Base-by-base conservation (phyloP, 2,797 vertebrate species). In the Myotis pilosus region DNA sequence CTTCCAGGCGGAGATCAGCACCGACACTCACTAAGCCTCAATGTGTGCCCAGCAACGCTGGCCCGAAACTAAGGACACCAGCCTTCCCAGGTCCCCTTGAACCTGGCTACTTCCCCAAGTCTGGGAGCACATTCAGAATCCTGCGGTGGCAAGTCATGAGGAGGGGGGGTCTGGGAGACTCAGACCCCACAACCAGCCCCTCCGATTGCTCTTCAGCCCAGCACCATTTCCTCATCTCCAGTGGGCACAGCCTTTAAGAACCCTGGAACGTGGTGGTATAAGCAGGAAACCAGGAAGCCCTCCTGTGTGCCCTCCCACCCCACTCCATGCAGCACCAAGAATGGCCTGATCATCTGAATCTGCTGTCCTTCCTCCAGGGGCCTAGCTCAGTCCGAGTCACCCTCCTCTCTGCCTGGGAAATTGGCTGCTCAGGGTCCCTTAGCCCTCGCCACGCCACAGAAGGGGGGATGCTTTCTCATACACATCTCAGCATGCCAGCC, bases 241-340 rank as follows among this genome's bases (percentile, higher is more conserved):
- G 30, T 7, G 4, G 5, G 47, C 66, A 86, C 33, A 85, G 17
- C 0, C 47, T 64, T 72, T 36, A 5, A 64, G 64, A 30, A 90
- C 10, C 16, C 1, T 0, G 4, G 12, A 17, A 12, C 20, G 6
- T 22, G 11, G 15, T 33, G 16, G 28, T 49, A 80, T 6, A 47
- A 68, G 11, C 23, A 53, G 36, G 36, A 47, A 91, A 5, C 13
- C 7, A 38, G 22, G 30, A 55, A 94, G 5, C 86, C 72, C 30
- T 72, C 36, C 49, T 78, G 62, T 1, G 1, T 8, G 6, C 17
- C 44, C 23, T 28, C 55, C 3, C 10, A 30, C 23, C 16, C 2
- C 19, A 51, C 19, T 76, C 13, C 22, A 36, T 30, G 2, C 15
- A 44, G n/a, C 8, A 30, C 11, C 23, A 9, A 71, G 36, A 88